These are phyloP conservation scores for Achlya flavicornis DNA, from an alignment of 2,888 invertebrate genomes.

Conservation along the genomic window DNA sequence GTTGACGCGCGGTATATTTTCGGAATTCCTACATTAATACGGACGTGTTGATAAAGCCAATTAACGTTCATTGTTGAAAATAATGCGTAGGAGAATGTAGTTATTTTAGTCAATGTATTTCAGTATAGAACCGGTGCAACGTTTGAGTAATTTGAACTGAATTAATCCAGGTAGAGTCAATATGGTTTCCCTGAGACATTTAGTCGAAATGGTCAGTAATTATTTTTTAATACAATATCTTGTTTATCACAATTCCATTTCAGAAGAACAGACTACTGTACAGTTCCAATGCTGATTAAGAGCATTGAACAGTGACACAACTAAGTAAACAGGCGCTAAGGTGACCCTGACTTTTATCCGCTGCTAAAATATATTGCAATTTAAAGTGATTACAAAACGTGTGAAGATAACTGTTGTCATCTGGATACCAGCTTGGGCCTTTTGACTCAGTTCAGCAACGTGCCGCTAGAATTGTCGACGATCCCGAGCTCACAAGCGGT, in stretches of 20 bases:
- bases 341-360: background rate
- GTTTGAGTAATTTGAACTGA: constrained; percentile 20
- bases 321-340: background rate
- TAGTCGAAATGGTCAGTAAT: background rate
- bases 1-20: constrained; percentile 2
- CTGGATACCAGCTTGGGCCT: no score
- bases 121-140: background rate
- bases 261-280: background rate
- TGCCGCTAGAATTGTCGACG: no score
- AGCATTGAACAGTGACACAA: background rate
- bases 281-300: background rate
- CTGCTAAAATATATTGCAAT: background rate
- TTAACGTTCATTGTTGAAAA: constrained; percentile 41
- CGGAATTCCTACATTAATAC: constrained; percentile 15
- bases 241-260: background rate
- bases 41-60: constrained; percentile 46
- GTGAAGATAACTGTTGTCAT: background rate
- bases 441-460: no score
- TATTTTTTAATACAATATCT: background rate
- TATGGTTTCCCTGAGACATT: background rate
- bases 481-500: no score
- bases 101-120: constrained; percentile 17
- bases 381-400: background rate
- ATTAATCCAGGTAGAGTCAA: background rate
- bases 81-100: constrained; percentile 18